Percentiles rank a stretch among this genome's conserved stretches.
Evolutionary conservation across 2,888 invertebrate species (phyloP).

Genomic region (Schizaphis graminum): DNA sequence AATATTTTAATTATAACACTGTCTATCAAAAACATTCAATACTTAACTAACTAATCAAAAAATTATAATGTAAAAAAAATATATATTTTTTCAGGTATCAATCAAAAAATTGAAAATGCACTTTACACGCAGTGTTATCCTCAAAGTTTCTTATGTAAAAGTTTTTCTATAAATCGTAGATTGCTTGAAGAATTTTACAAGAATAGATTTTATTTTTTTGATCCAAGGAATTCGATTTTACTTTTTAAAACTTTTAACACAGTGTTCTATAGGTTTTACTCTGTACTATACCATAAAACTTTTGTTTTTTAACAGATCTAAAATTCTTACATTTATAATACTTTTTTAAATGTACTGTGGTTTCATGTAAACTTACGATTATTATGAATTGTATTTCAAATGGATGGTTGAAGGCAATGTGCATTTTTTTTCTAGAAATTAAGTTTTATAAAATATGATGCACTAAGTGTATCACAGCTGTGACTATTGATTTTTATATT

Average conservation of each 20-base stretch:
- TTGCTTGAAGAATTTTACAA: background rate
- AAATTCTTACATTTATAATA: background rate
- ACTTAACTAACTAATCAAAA: background rate
- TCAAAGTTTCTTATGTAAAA: background rate
- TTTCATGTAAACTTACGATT: background rate
- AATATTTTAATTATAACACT: background rate
- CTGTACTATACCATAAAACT: background rate
- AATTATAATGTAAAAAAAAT: background rate
- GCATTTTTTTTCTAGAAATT: background rate
- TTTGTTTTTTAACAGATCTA: slow-evolving; percentile 9
- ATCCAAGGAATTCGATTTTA: slow-evolving; percentile 24
- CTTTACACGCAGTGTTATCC: background rate
- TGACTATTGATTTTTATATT: background rate
- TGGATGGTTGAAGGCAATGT: background rate
- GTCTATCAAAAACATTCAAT: background rate
- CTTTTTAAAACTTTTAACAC: slow-evolving; percentile 26
- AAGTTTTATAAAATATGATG: background rate
- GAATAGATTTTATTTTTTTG: slow-evolving; percentile 21
- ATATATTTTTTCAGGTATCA: background rate
- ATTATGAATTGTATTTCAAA: background rate
- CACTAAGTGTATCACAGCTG: background rate
- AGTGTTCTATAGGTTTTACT: background rate
- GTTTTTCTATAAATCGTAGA: background rate
- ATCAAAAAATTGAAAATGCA: background rate
- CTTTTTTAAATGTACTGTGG: background rate